Evolutionary conservation across 2,797 vertebrate species (phyloP).

Genomic region (Pygocentrus nattereri): DNA sequence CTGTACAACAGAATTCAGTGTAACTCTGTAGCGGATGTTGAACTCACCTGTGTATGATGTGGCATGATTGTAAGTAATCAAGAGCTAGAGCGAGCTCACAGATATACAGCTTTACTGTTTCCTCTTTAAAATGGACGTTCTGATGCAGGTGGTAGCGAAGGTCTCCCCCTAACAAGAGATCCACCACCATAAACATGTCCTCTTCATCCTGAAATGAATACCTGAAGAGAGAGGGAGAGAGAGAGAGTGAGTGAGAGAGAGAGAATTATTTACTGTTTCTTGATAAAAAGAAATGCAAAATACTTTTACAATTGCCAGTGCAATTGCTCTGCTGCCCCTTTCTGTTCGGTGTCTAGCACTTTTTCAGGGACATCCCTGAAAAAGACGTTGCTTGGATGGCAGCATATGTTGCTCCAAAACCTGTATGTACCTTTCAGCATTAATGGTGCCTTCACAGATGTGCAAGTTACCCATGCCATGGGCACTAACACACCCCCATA

Average conservation of each 20-base stretch:
- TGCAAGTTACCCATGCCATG: no score
- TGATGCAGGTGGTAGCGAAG: conserved; percentile 95
- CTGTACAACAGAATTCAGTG: neutral
- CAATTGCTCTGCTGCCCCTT: no score
- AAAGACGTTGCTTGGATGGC: no score
- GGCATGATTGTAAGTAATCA: conserved; percentile 88
- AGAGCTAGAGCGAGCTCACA: conserved; percentile 91
- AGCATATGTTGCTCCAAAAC: no score
- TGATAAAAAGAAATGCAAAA: no score
- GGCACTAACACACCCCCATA: no score
- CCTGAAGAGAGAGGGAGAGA: conserved; percentile 71
- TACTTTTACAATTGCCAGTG: no score
- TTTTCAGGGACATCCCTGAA: no score
- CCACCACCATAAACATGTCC: conserved; percentile 99
- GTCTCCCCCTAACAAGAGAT: conserved; percentile 93
- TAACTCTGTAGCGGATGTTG: neutral
- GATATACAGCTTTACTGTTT: conserved; percentile 90
- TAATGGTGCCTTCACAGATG: no score
- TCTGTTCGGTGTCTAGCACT: no score
- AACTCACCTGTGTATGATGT: conserved; percentile 93
- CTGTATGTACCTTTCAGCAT: no score
- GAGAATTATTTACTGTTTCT: no score
- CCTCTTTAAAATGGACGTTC: conserved; percentile 90
- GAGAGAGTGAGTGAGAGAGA: neutral
- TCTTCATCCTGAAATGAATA: conserved; percentile 98